Percentiles rank a stretch among this genome's conserved stretches.
Conservation (phyloP, 1,140 invertebrate genomes). For the Tetragonula clypearis region DNA sequence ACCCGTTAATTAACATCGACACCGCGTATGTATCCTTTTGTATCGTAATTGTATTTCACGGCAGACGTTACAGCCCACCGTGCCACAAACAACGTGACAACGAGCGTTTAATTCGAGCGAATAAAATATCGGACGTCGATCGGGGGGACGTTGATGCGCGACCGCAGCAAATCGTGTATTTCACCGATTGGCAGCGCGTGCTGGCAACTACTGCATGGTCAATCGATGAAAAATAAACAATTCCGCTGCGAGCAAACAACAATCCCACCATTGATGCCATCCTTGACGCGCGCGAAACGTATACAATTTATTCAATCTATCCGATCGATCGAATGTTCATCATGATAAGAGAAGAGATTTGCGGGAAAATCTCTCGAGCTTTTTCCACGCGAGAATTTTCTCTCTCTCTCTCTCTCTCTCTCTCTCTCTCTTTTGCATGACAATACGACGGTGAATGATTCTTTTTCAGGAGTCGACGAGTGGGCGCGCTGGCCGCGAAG, state of each 20-base stretch:
- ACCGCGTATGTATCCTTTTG: background rate
- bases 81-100: background rate
- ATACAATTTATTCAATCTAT: background rate
- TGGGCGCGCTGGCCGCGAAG: too few species aligned
- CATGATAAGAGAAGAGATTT: too few species aligned
- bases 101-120: conserved; percentile 13
- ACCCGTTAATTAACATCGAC: conserved; percentile 23
- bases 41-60: background rate
- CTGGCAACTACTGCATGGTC: background rate
- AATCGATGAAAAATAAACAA: conserved; percentile 28
- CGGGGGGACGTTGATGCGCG: background rate
- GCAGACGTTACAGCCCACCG: background rate
- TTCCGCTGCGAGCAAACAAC: background rate
- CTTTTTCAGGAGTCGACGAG: too few species aligned
- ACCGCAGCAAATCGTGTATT: background rate
- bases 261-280: too few species aligned
- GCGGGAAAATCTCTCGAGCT: too few species aligned
- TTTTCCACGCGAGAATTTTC: too few species aligned
- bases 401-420: too few species aligned
- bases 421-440: too few species aligned
- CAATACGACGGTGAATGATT: too few species aligned
- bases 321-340: background rate
- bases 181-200: background rate
- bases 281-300: background rate
- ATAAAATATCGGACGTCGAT: conserved; percentile 22